Conservation (phyloP, 2,113 vertebrate genomes). For the Zootoca vivipara region DNA sequence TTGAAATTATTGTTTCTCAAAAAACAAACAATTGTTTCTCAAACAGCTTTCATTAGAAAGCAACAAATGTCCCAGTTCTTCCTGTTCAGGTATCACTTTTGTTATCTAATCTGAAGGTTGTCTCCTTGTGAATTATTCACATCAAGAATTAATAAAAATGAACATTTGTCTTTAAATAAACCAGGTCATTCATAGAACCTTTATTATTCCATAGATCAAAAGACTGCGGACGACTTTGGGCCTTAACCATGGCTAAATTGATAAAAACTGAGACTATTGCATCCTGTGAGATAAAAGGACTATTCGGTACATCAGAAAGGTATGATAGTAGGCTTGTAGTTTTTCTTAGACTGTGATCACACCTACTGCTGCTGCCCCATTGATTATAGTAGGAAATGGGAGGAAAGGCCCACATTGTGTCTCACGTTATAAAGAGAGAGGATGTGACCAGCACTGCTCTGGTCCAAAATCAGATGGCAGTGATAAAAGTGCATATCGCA, state of each 20-base stretch:
- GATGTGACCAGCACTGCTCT: neutral
- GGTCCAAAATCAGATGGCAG: neutral
- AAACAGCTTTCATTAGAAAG: neutral
- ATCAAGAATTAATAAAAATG: neutral
- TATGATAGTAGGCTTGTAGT: conserved; percentile 60
- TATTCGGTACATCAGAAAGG: conserved; percentile 84
- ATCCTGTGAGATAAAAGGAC: conserved; percentile 71
- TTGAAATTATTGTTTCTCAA: neutral
- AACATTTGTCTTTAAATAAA: neutral
- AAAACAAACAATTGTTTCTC: neutral
- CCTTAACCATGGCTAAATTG: conserved; percentile 85
- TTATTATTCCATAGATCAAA: conserved; percentile 80
- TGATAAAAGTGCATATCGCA: neutral
- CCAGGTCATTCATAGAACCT: neutral
- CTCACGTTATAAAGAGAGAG: neutral
- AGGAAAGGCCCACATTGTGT: neutral
- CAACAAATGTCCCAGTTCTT: neutral
- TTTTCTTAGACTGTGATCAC: neutral
- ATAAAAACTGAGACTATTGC: conserved; percentile 66
- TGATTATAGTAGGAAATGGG: neutral
- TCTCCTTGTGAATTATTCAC: conserved; percentile 1
- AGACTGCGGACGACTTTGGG: conserved; percentile 88
- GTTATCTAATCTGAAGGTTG: neutral
- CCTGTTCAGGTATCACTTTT: conserved; percentile 1
- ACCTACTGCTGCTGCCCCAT: neutral